Evolutionary conservation across 2,888 invertebrate genomes (phyloP), one percentile per base, ranked within the genome.

Genomic region (Dermolepida albohirtum): DNA sequence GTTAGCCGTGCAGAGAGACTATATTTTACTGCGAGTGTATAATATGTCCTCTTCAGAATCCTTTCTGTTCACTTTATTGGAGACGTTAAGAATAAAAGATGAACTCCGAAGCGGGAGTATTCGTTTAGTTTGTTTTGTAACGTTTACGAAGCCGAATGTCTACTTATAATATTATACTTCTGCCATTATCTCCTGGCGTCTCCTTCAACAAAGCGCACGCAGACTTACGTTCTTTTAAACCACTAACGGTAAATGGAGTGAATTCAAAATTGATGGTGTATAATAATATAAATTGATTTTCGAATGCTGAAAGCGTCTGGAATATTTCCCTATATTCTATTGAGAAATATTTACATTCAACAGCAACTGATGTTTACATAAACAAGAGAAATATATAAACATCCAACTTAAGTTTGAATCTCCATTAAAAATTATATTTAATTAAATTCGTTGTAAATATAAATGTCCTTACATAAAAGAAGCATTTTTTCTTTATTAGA

Each of bases 1-100:
- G 71, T 70, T 71, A 71, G 66, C 64, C 68, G 66, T 51, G 52
- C 52, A 64, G 8, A 34, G 71, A 70, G 68, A 66, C 68, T 68
- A 70, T 71, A 71, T 70, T 71, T 71, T 71, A 71, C 68, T 66
- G 66, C 52, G 66, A 69, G 67, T 69, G 69, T 67, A 71, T 71
- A 71, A 71, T 71, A 69, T 69, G 57, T 57, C 64, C 70, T 69
- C 69, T 66, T 71, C 65, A 44, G 67, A 55, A 55, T 41, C 41
- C 54, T 16, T 55, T 55, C 55, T n/a, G 55, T 55, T 55, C 55
- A 41, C 49, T 63, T 63, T 63, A 63, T 50, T 41, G 49, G 40
- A 51, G 63, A 63, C 51, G 50, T 63, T 63, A 63, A 63, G 63
- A 63, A 63, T 63, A 63, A 63, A 63, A 63, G 63, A 63, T 63